Base-by-base conservation (phyloP, 1,140 invertebrate species). In the Chlorops oryzae region DNA sequence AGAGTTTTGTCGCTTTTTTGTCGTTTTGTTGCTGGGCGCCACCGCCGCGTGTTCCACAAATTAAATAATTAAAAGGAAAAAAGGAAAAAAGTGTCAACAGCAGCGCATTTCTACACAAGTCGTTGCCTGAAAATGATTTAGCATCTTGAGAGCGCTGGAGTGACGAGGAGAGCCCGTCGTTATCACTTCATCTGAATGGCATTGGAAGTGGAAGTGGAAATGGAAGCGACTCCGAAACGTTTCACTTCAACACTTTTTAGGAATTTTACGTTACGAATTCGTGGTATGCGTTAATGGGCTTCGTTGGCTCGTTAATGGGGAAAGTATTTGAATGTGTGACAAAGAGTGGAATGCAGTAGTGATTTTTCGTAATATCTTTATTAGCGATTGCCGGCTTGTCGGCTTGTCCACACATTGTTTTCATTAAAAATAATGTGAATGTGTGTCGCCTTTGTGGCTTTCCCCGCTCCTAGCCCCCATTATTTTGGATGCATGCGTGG, bases 351-450 rank as follows among this genome's bases (percentile, higher is more conserved):
- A 32, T 15, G 15, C 15, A 10, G 28, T 32, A 9, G 28, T 32
- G 9, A 15, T 32, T 15, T 9, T 32, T 32, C 9, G 9, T 32
- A 10, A 10, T 32, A 32, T 32, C 15, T 32, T 32, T 32, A 9
- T 32, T 15, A 10, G 9, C 15, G 9, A 15, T 15, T 32, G 9
- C 15, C 9, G 9, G 9, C 28, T 32, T 32, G 28, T 32, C 28
- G 28, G n/a, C n/a, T n/a, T n/a, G 43, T 51, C 45, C 49, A 51
- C 49, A 51, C 49, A 51, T 51, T 51, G 49, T 34, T 15, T 51
- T 51, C 49, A 51, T 51, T 51, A 51, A 51, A n/a, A 20, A 38
- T 41, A 39, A 22, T 37, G 34, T 24, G 18, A 5, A 5, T 37
- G 34, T 23, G 27, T 47, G 9, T 4, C 13, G 7, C 45, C 37